These are phyloP conservation scores for Syngnathoides biaculeatus DNA, from an alignment of 2,113 vertebrate genomes.

Conservation along the genomic window DNA sequence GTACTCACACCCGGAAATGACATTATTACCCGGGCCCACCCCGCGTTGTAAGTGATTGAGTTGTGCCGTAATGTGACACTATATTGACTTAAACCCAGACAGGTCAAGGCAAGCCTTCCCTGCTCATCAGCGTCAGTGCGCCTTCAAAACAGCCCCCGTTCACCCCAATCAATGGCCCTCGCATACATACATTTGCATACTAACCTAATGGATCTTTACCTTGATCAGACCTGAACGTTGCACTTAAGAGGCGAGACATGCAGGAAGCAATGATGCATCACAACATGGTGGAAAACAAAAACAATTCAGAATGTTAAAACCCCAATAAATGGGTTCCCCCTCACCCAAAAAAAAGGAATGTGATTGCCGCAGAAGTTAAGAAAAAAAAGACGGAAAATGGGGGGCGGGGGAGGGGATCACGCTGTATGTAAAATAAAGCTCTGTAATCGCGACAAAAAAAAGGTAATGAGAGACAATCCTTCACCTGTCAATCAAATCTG, in stretches of 20 bases:
- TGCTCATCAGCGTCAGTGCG: slow-evolving; percentile 67
- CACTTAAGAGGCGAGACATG: background rate
- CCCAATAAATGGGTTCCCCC: too few relatives aligned
- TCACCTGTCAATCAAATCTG: too few relatives aligned
- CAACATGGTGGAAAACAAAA: background rate
- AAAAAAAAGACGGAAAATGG: too few relatives aligned
- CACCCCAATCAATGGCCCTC: slow-evolving; percentile 68
- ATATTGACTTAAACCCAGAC: slow-evolving; percentile 74
- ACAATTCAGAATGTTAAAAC: background rate
- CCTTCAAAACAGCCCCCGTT: slow-evolving; percentile 55
- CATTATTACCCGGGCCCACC: slow-evolving; percentile 59
- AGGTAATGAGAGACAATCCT: too few relatives aligned
- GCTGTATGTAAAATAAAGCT: too few relatives aligned
- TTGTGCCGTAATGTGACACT: slow-evolving; percentile 71
- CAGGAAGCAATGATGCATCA: background rate
- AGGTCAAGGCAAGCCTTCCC: slow-evolving; percentile 73
- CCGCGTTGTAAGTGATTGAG: slow-evolving; percentile 73
- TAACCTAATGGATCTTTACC: slow-evolving; percentile 69
- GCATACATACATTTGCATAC: slow-evolving; percentile 76
- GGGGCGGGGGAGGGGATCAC: too few relatives aligned
- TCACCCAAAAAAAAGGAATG: too few relatives aligned
- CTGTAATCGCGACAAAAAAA: too few relatives aligned
- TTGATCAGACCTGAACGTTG: slow-evolving; percentile 56
- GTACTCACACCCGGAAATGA: slow-evolving; percentile 38
- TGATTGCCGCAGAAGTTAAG: too few relatives aligned